phyloP scores from a whole-genome alignment of 2,113 vertebrate genomes.

The human (Homo sapiens) region GRCh38 chr18:6274501-6275000 shows the following conservation, averaged over 20 bases:
- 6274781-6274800: not conserved
- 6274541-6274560: not conserved
- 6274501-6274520: not conserved
- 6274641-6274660: not conserved
- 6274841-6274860: not conserved
- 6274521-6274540: not conserved
- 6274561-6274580: not conserved
- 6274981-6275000: not conserved
- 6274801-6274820: not conserved
- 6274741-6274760: not conserved
- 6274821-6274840: not conserved
- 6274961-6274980: not conserved
- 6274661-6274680: not conserved
- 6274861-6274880: not conserved
- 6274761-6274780: not conserved
- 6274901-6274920: not conserved
- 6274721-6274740: not conserved
- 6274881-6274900: not conserved
- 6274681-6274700: not conserved
- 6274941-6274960: not conserved
- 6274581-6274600: not conserved
- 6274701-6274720: not conserved
- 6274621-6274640: not conserved
- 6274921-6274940: not conserved
- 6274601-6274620: not conserved